These are phyloP conservation scores for Netelia melanura DNA, from an alignment of 2,888 invertebrate species.

Conservation along the genomic window DNA sequence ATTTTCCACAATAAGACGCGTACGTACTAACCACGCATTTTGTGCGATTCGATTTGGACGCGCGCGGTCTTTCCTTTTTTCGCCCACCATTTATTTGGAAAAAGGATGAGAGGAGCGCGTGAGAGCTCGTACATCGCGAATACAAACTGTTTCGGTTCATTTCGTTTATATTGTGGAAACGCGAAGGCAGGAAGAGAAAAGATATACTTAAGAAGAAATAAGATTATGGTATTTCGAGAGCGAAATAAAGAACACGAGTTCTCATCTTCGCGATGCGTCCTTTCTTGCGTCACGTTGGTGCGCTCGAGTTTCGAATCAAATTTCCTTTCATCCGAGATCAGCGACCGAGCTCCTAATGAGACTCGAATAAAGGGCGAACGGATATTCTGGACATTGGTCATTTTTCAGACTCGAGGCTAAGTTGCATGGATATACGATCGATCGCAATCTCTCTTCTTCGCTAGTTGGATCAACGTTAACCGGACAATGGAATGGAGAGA, in stretches of 20 bases:
- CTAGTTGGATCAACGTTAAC: constrained; percentile 65
- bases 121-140: no score
- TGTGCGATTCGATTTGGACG: no score
- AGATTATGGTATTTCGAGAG: not conserved
- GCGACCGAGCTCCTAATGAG: constrained; percentile 64
- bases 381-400: constrained; percentile 68
- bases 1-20: not conserved
- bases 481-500: constrained; percentile 60
- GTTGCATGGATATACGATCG: constrained; percentile 53
- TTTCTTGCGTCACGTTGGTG: constrained; percentile 36
- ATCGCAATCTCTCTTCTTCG: constrained; percentile 70
- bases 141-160: no score
- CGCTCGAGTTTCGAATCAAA: constrained; percentile 62
- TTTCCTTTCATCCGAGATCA: constrained; percentile 62
- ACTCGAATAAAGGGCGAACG: constrained; percentile 57
- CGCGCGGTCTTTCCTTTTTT: no score
- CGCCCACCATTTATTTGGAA: no score
- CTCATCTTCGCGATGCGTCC: constrained; percentile 14
- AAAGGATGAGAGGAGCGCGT: no score
- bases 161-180: not conserved
- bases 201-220: constrained; percentile 9
- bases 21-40: constrained; percentile 19
- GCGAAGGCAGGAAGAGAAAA: not conserved
- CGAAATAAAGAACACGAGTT: constrained; percentile 13
- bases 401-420: constrained; percentile 30